Percentiles rank a stretch among this genome's conserved stretches.
These are phyloP conservation scores for Panulirus ornatus DNA, from an alignment of 1,140 invertebrate species.

Conservation along the genomic window DNA sequence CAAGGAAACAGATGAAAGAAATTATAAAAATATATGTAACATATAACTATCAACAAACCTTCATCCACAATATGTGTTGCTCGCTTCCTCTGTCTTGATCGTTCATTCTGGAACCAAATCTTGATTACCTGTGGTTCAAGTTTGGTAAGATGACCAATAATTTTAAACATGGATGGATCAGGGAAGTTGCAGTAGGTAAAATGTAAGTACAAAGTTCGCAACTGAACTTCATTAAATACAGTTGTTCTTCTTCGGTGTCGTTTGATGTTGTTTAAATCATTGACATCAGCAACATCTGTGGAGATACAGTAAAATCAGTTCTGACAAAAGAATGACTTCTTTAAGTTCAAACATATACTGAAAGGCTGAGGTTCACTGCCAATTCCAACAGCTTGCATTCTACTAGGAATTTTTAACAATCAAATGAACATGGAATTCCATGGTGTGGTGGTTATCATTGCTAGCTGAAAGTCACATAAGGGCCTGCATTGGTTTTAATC, in stretches of 20 bases:
- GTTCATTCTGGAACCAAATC: conserved; percentile 75
- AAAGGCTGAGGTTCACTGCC: too few species aligned
- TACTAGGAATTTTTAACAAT: too few species aligned
- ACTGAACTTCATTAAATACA: conserved; percentile 73
- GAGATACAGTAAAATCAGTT: too few species aligned
- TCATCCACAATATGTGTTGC: conserved; percentile 67
- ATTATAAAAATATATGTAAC: neutral
- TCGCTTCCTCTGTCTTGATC: conserved; percentile 72
- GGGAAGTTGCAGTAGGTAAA: conserved; percentile 75
- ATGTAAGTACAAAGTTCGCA: conserved; percentile 72
- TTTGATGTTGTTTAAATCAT: conserved; percentile 36
- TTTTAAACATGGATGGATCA: conserved; percentile 75
- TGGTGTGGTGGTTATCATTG: too few species aligned
- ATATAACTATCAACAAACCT: conserved; percentile 38
- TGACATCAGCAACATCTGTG: conserved; percentile 25
- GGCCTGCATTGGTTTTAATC: too few species aligned
- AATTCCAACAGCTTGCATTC: too few species aligned
- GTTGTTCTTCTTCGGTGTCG: conserved; percentile 68
- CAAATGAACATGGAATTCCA: too few species aligned
- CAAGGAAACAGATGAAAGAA: too few species aligned
- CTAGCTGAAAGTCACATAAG: too few species aligned
- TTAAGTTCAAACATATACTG: too few species aligned
- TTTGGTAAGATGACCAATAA: conserved; percentile 70
- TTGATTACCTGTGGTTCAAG: conserved; percentile 74
- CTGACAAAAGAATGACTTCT: too few species aligned